A percentile compares a stretch with the other conserved stretches of the same genome.
phyloP scores from a whole-genome alignment of 2,113 vertebrate genomes.

The Odobenus rosmarus region DNA sequence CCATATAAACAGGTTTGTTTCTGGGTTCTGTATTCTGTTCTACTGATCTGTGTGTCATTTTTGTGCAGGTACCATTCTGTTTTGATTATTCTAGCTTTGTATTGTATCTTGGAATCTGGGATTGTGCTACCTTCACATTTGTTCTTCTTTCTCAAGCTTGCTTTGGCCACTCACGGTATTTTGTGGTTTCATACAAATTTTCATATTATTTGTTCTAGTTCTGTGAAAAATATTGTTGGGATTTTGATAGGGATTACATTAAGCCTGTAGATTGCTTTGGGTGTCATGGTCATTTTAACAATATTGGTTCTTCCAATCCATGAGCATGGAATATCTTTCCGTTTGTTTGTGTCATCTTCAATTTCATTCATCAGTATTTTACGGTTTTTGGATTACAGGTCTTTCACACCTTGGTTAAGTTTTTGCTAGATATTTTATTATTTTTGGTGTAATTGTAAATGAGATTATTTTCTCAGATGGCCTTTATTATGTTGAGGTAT shows the following conservation, averaged over 20 bases:
- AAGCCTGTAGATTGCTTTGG: neutral
- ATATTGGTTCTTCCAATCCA: neutral
- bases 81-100: neutral
- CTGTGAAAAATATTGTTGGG: neutral
- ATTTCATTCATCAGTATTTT: neutral
- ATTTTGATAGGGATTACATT: neutral
- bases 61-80: neutral
- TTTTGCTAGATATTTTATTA: neutral
- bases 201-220: neutral
- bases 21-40: neutral
- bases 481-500: neutral
- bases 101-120: neutral
- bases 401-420: neutral
- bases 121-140: neutral
- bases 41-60: neutral
- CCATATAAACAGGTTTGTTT: neutral
- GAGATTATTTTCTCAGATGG: neutral
- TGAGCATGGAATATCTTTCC: neutral
- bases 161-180: neutral
- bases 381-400: neutral
- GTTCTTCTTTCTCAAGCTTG: neutral
- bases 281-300: neutral
- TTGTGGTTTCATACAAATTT: neutral
- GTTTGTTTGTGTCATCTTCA: neutral
- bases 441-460: neutral